phyloP scores from a whole-genome alignment of 2,113 vertebrate species.

The Ia io region DNA sequence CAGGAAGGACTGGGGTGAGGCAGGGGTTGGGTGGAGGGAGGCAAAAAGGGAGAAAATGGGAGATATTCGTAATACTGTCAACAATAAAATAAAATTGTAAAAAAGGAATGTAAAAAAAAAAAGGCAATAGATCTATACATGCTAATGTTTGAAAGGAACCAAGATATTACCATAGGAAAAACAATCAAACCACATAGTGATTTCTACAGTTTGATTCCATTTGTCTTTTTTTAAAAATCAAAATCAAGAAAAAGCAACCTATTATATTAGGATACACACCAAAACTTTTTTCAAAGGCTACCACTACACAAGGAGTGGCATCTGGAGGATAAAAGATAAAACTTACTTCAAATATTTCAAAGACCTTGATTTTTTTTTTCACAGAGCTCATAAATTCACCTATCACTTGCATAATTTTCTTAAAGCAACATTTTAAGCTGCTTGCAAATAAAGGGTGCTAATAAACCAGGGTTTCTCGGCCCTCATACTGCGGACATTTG shows the following conservation, averaged over 20 bases:
- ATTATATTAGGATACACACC: neutral
- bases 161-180: neutral
- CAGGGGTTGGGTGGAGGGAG: too few species aligned
- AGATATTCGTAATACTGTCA: too few species aligned
- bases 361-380: neutral
- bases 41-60: too few species aligned
- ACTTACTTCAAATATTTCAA: neutral
- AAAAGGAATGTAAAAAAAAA: neutral
- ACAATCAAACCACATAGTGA: neutral
- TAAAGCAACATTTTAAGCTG: neutral
- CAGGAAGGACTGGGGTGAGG: too few species aligned
- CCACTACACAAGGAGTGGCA: neutral
- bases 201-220: neutral
- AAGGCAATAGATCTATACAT: neutral
- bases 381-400: neutral
- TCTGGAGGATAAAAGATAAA: neutral
- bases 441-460: neutral
- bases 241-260: neutral
- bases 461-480: neutral
- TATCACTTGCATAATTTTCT: neutral
- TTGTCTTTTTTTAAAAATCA: neutral
- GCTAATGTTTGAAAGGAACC: neutral
- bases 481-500: neutral
- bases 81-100: too few species aligned
- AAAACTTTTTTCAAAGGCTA: neutral